These are phyloP conservation scores for Pandemis heparana DNA, from an alignment of 2,888 invertebrate genomes.

Conservation along the genomic window DNA sequence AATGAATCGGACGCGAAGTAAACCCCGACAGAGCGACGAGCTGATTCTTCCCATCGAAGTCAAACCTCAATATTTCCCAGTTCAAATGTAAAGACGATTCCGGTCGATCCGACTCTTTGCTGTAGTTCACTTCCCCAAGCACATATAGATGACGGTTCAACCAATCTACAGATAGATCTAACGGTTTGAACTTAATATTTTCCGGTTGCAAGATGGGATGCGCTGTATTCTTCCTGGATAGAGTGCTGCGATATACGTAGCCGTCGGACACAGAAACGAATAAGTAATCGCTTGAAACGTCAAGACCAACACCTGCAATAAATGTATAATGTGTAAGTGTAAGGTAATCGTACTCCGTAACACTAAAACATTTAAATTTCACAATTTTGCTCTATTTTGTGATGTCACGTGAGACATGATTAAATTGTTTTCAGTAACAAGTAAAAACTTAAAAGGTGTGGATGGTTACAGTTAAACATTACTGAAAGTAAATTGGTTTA, in stretches of 20 bases:
- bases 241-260: slow-evolving; percentile 84
- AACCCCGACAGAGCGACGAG: slow-evolving; percentile 90
- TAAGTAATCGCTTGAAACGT: slow-evolving; percentile 89
- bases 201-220: slow-evolving; percentile 85
- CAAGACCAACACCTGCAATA: slow-evolving; percentile 90
- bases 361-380: no score
- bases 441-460: not conserved
- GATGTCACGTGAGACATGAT: no score
- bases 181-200: slow-evolving; percentile 87
- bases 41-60: slow-evolving; percentile 89
- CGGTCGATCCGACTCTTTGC: slow-evolving; percentile 60
- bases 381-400: no score
- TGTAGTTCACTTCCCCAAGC: slow-evolving; percentile 89
- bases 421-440: not conserved
- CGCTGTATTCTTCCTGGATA: slow-evolving; percentile 75
- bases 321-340: not conserved
- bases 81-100: slow-evolving; percentile 63
- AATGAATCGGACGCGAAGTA: slow-evolving; percentile 89
- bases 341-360: not conserved
- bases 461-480: no score
- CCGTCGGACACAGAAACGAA: slow-evolving; percentile 92
- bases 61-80: slow-evolving; percentile 92
- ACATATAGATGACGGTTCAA: slow-evolving; percentile 93
- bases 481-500: slow-evolving; percentile 47
- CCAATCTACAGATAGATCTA: slow-evolving; percentile 95